Conservation (phyloP, 2,797 vertebrate genomes). For the Vespertilio murinus region DNA sequence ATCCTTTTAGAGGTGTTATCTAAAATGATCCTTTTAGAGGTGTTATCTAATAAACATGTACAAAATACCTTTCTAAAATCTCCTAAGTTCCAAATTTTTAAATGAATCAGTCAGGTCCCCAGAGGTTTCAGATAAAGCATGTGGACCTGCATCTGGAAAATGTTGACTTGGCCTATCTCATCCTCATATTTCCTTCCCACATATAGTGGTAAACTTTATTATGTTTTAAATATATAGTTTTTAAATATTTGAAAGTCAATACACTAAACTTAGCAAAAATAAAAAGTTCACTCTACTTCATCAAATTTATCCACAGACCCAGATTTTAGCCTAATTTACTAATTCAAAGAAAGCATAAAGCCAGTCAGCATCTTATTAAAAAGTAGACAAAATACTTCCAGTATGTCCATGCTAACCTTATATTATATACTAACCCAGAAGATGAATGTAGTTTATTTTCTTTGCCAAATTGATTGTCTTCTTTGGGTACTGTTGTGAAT, state of each 20-base stretch:
- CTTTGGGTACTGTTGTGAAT: conserved; percentile 85
- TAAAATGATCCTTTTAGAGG: no score
- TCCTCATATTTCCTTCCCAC: background rate
- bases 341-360: conserved; percentile 39
- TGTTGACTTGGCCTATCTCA: background rate
- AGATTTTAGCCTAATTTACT: conserved; percentile 28
- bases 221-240: background rate
- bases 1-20: background rate
- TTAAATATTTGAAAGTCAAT: conserved; percentile 7
- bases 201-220: background rate
- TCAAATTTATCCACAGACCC: background rate
- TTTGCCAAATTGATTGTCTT: conserved; percentile 82
- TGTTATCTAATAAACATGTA: background rate
- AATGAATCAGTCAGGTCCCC: background rate
- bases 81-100: background rate
- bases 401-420: background rate
- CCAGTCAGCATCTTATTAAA: background rate
- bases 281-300: conserved; percentile 9
- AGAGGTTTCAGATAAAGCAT: background rate
- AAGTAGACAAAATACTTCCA: background rate
- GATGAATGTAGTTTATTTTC: conserved; percentile 78
- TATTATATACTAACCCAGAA: conserved; percentile 77
- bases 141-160: background rate
- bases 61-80: conserved; percentile 27
- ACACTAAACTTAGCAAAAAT: background rate